Evolutionary conservation across 2,113 vertebrate genomes (phyloP).

Genomic region (Mus pahari): DNA sequence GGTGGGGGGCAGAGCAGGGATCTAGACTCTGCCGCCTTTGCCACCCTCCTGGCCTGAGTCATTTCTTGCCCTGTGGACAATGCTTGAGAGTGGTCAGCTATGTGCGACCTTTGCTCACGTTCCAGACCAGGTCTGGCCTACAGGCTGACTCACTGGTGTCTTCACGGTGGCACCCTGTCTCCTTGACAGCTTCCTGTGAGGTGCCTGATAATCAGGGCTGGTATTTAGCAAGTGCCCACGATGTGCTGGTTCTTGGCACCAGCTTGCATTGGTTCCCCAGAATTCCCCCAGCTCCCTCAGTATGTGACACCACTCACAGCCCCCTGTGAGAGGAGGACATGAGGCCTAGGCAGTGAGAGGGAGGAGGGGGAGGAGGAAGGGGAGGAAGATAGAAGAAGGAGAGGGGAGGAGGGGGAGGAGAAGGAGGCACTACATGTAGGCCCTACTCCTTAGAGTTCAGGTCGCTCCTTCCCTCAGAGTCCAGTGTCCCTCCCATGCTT

Average conservation of each 20-base stretch:
- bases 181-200: neutral
- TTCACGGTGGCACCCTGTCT: rapidly evolving
- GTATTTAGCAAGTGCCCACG: neutral
- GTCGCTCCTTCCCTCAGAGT: neutral
- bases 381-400: neutral
- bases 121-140: rapidly evolving
- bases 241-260: rapidly evolving
- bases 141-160: neutral
- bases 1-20: neutral
- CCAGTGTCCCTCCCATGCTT: neutral
- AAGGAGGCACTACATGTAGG: neutral
- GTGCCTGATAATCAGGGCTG: neutral
- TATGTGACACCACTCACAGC: rapidly evolving
- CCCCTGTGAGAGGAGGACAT: neutral
- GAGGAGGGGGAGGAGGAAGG: too few species aligned
- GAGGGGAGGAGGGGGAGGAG: too few species aligned
- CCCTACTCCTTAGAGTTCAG: neutral
- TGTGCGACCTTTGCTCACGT: rapidly evolving
- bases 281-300: neutral
- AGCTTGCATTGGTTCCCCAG: rapidly evolving
- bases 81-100: neutral
- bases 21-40: neutral
- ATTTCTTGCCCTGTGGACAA: rapidly evolving
- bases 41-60: neutral
- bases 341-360: neutral